Conservation (phyloP, 2,888 invertebrate species). For the Cremastobaeus sp. region DNA sequence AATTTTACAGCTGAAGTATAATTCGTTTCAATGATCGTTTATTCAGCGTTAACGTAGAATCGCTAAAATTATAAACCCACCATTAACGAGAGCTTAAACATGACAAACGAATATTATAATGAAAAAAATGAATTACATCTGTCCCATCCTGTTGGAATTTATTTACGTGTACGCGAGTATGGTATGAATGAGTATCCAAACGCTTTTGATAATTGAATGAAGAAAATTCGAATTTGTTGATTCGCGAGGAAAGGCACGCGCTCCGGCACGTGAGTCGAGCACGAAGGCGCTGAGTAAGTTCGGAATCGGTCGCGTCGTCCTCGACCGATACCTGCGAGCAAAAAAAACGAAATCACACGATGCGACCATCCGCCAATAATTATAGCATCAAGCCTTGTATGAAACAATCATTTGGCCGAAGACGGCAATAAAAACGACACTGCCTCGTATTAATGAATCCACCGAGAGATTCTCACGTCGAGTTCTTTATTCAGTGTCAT, state of each 20-base stretch:
- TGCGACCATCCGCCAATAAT: slow-evolving; percentile 45
- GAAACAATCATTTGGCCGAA: slow-evolving; percentile 30
- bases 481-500: too few relatives aligned
- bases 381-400: slow-evolving; percentile 20
- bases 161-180: too few relatives aligned
- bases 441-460: background rate
- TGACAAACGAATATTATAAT: too few relatives aligned
- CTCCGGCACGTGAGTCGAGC: slow-evolving; percentile 43
- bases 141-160: too few relatives aligned
- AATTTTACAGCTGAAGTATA: too few relatives aligned
- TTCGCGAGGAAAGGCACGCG: slow-evolving; percentile 47
- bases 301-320: slow-evolving; percentile 42
- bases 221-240: slow-evolving; percentile 27
- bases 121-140: too few relatives aligned
- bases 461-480: too few relatives aligned
- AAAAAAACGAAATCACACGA: slow-evolving; percentile 35
- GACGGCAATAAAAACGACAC: slow-evolving; percentile 37
- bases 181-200: slow-evolving; percentile 38
- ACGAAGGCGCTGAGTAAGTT: slow-evolving; percentile 10
- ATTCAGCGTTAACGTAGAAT: too few relatives aligned
- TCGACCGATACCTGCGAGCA: slow-evolving; percentile 60
- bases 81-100: too few relatives aligned
- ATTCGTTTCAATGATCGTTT: too few relatives aligned
- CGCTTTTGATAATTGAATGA: slow-evolving; percentile 18
- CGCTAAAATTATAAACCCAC: too few relatives aligned